A percentile compares a stretch with the other conserved stretches of the same genome.
Evolutionary conservation across 2,797 vertebrate genomes (phyloP).

Genomic region (Coracias cyanogaster): DNA sequence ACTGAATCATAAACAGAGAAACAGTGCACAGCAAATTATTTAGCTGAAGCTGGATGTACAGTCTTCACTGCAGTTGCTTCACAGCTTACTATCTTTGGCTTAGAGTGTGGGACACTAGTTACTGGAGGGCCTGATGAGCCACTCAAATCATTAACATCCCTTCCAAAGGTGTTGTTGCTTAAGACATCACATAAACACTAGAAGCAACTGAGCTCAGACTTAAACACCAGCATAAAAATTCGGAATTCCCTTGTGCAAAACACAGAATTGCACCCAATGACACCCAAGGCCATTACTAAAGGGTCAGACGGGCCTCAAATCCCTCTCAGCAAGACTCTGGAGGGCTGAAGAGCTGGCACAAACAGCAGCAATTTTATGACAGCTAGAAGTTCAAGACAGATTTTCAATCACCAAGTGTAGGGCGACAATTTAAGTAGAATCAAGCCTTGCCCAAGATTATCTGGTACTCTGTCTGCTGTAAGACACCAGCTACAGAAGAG

Average conservation of each 20-base stretch:
- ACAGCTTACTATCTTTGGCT: not conserved
- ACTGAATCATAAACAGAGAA: conserved; percentile 78
- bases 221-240: not conserved
- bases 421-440: not conserved
- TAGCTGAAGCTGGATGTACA: conserved; percentile 61
- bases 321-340: not conserved
- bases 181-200: not conserved
- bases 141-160: not conserved
- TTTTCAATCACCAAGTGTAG: not conserved
- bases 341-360: not conserved
- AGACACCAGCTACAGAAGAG: not conserved
- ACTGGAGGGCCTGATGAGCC: not conserved
- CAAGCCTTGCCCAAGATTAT: not conserved
- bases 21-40: conserved; percentile 72
- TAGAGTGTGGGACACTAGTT: not conserved
- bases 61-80: not conserved
- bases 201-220: not conserved
- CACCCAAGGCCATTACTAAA: not conserved
- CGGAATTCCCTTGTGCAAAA: not conserved
- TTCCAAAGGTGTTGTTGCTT: not conserved
- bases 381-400: not conserved
- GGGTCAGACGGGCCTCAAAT: not conserved
- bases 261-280: not conserved
- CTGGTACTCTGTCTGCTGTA: not conserved
- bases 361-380: not conserved